Conservation (phyloP, 2,797 vertebrate genomes). For the Chiroxiphia lanceolata region DNA sequence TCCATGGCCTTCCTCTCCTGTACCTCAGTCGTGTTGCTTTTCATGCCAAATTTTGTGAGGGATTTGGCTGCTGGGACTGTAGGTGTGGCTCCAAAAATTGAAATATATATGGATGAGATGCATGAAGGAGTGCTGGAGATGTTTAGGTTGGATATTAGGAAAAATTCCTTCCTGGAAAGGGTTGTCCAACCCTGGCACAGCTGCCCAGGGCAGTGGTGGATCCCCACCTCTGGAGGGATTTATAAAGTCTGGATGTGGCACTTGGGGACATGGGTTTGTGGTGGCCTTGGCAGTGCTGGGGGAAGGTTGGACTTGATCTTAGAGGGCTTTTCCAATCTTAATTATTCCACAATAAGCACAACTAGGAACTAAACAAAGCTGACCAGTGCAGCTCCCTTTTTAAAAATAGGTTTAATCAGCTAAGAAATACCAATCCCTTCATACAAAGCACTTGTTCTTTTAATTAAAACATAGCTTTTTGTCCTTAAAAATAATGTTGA, state of each 20-base stretch:
- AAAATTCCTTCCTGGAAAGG: not conserved
- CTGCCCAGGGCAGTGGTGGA: not conserved
- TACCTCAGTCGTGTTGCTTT: not conserved
- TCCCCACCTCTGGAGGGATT: not conserved
- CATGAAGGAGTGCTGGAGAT: not conserved
- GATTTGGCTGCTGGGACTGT: not conserved
- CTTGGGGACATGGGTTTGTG: not conserved
- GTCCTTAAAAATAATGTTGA: not conserved
- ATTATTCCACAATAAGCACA: not conserved
- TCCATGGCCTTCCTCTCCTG: not conserved
- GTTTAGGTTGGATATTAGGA: not conserved
- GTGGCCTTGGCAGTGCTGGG: not conserved
- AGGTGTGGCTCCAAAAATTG: not conserved
- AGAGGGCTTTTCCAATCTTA: not conserved
- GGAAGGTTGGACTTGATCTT: not conserved
- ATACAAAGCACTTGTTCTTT: not conserved
- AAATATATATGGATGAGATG: not conserved
- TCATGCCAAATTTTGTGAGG: not conserved
- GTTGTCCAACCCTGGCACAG: too few species aligned
- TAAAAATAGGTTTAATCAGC: not conserved
- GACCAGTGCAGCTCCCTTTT: not conserved
- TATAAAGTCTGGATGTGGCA: too few species aligned
- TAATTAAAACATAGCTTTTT: not conserved
- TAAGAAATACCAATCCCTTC: not conserved
- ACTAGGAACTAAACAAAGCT: not conserved